A percentile compares a stretch with the other conserved stretches of the same genome.
Conservation (phyloP, 2,113 vertebrate species). For the Gadus chalcogrammus region DNA sequence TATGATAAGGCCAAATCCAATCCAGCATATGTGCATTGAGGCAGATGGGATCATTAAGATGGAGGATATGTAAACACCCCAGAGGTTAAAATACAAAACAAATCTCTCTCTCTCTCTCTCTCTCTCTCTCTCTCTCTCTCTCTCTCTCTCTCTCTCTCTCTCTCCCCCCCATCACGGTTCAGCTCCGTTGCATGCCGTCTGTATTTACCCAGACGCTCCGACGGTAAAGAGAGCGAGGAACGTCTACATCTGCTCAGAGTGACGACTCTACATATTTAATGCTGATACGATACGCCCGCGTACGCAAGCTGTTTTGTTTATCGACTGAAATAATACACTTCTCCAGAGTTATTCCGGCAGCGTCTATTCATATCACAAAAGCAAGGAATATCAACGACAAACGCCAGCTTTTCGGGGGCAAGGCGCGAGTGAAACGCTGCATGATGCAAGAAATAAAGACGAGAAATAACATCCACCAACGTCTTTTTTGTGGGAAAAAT, state of each 20-base stretch:
- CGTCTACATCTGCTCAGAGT: conserved; percentile 44
- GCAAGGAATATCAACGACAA: conserved; percentile 22
- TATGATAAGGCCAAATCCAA: conserved; percentile 27
- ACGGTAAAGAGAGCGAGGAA: conserved; percentile 31
- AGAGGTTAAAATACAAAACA: conserved; percentile 48
- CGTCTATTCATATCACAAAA: conserved; percentile 15
- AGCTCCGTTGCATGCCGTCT: conserved; percentile 15
- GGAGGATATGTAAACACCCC: conserved; percentile 26
- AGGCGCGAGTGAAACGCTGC: conserved; percentile 5
- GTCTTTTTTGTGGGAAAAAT: background rate
- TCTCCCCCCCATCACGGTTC: too few species aligned
- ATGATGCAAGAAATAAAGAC: background rate
- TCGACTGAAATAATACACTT: conserved; percentile 35
- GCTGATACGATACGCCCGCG: conserved; percentile 27
- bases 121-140: too few species aligned
- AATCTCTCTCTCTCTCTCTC: conserved; percentile 1
- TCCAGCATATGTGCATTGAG: conserved; percentile 19
- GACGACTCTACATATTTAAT: conserved; percentile 58
- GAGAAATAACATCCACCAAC: background rate
- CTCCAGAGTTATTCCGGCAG: conserved; percentile 13
- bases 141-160: too few species aligned
- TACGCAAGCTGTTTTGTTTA: conserved; percentile 6
- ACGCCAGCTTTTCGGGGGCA: conserved; percentile 20
- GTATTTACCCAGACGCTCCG: conserved; percentile 44
- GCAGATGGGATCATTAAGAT: conserved; percentile 23